Percentiles rank a stretch among this genome's conserved stretches.
These are phyloP conservation scores for Leptopilina myrica DNA, from an alignment of 2,888 invertebrate genomes.

Conservation along the genomic window DNA sequence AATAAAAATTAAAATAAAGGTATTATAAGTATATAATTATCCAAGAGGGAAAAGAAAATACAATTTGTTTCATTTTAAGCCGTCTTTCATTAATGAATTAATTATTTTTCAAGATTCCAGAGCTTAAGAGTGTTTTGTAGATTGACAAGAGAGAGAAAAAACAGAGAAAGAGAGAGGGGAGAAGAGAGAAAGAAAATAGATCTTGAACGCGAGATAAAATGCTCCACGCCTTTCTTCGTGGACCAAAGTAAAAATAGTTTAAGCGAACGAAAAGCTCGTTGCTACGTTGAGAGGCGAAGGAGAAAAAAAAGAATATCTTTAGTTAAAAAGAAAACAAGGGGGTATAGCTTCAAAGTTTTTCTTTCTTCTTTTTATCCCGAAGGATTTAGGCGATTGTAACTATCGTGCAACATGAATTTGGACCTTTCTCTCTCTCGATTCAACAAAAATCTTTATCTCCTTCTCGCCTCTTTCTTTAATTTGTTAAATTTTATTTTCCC, in stretches of 20 bases:
- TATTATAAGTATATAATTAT: not conserved
- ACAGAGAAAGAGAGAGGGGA: too few relatives aligned
- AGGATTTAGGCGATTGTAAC: constrained; percentile 33
- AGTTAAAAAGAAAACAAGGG: not conserved
- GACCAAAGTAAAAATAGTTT: constrained; percentile 47
- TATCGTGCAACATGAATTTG: constrained; percentile 6
- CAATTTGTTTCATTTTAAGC: constrained; percentile 46
- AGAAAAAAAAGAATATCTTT: not conserved
- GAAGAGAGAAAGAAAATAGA: not conserved
- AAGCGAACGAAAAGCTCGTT: constrained; percentile 45
- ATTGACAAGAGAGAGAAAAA: constrained; percentile 20
- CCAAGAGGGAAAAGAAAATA: not conserved
- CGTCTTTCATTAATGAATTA: constrained; percentile 58
- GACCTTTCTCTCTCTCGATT: constrained; percentile 18
- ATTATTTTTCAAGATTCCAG: constrained; percentile 54
- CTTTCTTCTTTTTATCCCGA: not conserved
- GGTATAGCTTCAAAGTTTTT: constrained; percentile 33
- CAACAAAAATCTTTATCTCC: constrained; percentile 25
- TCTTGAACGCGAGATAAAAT: not conserved
- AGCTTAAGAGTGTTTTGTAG: constrained; percentile 34
- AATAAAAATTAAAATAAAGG: too few relatives aligned
- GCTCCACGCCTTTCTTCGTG: not conserved
- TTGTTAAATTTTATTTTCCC: constrained; percentile 35
- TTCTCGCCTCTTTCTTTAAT: constrained; percentile 39
- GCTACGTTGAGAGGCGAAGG: constrained; percentile 25